Evolutionary conservation across 2,888 invertebrate species (phyloP), one percentile per base, ranked within the genome.

Genomic region (Linnaemya tessellans): DNA sequence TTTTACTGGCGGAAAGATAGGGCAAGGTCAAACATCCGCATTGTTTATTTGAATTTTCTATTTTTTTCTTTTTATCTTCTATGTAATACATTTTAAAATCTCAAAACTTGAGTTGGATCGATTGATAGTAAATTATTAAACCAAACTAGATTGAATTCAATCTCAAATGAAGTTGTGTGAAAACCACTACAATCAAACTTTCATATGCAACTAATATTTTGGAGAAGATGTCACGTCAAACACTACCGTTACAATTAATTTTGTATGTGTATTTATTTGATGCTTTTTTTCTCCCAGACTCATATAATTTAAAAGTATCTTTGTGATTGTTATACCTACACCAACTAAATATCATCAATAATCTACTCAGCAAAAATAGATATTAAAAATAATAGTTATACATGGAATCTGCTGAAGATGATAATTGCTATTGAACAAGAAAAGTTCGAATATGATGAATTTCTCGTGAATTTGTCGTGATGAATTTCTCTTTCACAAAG

Each of bases 121-220:
- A 35, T 70, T 64, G 46, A 71, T 64, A 62, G 51, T 18, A 18
- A 68, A 30, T 30, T 30, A 30, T 30, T 30, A 3, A 3, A 30
- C 30, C 30, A 30, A 30, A 30, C 30, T 68, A 4, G 46, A 3
- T 46, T 54, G 41, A 41, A 62, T 30, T 41, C 10, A 70, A 70
- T 30, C 18, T 20, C n/a, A 5, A 71, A 71, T 22, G 25, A 70
- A 54, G 22, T 79, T 43, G 46, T 54, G 5, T 20, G 20, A 64
- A 65, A 67, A 49, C 38, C 58, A n/a, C 11, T 68, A 46, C 51
- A 58, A 73, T 56, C 15, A 65, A 80, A 49, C 38, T 25, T 65
- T 22, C 15, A 41, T 70, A 60, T 51, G 10, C 25, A 65, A 46
- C 30, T 54, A 46, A 46, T 46, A n/a, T 20, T 20, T 30, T 46